These are phyloP conservation scores for Fulmarus glacialis DNA, from an alignment of 2,113 vertebrate genomes.

Conservation along the genomic window DNA sequence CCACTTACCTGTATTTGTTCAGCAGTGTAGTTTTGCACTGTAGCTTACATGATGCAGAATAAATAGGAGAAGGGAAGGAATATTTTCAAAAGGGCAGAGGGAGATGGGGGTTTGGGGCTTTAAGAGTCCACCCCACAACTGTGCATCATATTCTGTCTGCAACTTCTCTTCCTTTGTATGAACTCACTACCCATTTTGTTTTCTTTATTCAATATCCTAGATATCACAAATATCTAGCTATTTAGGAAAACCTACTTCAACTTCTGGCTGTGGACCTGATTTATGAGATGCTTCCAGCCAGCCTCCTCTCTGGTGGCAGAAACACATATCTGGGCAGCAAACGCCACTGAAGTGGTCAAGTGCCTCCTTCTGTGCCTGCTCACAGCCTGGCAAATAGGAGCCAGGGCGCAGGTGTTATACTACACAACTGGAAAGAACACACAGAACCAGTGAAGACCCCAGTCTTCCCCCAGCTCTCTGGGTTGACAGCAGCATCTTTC, in stretches of 20 bases:
- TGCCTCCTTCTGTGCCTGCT: neutral
- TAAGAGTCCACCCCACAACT: neutral
- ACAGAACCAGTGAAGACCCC: neutral
- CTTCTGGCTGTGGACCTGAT: neutral
- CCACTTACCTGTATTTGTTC: neutral
- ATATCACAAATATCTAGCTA: neutral
- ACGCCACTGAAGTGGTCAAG: neutral
- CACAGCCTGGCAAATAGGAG: neutral
- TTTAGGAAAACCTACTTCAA: neutral
- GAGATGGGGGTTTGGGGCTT: neutral
- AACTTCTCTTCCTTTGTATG: neutral
- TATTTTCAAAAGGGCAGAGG: neutral
- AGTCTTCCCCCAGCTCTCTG: accelerated
- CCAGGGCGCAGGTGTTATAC: accelerated
- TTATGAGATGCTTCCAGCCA: neutral
- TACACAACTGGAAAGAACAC: neutral
- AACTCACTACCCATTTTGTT: neutral
- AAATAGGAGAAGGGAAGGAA: neutral
- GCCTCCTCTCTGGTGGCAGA: neutral
- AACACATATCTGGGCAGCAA: neutral
- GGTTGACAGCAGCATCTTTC: neutral
- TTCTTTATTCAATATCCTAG: neutral
- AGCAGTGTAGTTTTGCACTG: neutral
- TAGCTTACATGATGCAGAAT: neutral
- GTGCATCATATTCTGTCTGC: neutral